Percentiles rank a stretch among this genome's conserved stretches.
Conservation (phyloP, 2,797 vertebrate species). For the Tamandua tetradactyla region DNA sequence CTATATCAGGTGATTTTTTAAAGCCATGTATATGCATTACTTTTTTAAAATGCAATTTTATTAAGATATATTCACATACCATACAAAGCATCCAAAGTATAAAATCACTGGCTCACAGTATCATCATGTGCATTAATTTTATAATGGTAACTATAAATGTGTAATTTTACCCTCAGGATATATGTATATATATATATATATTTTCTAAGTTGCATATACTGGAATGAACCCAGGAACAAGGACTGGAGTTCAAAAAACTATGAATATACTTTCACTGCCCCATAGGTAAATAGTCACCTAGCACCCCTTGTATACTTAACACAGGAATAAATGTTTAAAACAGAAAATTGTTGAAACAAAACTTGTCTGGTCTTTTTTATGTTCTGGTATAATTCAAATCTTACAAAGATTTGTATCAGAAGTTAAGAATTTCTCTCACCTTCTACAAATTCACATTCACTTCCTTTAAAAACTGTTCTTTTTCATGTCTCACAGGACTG, state of each 20-base stretch:
- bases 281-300: not conserved
- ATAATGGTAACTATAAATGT: not conserved
- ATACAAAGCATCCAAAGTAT: no score
- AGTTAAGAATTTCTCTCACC: conserved; percentile 18
- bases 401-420: not conserved
- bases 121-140: not conserved
- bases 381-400: not conserved
- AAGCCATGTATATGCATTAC: not conserved
- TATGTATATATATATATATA: not conserved
- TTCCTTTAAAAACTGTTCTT: not conserved
- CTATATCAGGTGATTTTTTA: not conserved
- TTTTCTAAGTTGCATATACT: not conserved
- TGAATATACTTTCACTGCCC: not conserved
- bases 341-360: not conserved
- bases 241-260: not conserved
- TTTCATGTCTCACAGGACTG: not conserved
- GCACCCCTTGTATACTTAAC: not conserved
- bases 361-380: not conserved
- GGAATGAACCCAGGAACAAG: not conserved
- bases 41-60: no score
- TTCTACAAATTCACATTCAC: not conserved
- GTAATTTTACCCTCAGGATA: conserved; percentile 17
- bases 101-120: no score
- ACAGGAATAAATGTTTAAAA: not conserved
- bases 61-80: no score